A percentile compares a stretch with the other conserved stretches of the same genome.
Conservation (phyloP, 1,140 invertebrate species). For the Drosophila obscura region DNA sequence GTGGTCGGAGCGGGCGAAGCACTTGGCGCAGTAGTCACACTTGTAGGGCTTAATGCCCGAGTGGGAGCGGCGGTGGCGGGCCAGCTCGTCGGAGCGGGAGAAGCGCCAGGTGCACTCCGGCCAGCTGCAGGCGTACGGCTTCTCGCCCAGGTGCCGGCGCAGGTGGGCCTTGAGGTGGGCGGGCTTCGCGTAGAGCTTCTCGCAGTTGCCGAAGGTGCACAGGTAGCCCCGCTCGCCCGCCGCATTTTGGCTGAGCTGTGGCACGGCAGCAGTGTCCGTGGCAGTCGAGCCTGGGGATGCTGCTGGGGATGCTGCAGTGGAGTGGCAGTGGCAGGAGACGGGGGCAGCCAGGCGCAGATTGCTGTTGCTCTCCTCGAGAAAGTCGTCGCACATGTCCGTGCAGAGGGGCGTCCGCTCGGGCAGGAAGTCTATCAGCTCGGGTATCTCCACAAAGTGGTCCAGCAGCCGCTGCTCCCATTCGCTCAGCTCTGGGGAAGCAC, state of each 20-base stretch:
- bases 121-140: conserved; percentile 96
- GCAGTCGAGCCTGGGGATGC: background rate
- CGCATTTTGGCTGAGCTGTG: conserved; percentile 50
- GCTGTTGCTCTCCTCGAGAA: conserved; percentile 82
- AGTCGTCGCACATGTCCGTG: conserved; percentile 83
- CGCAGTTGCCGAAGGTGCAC: conserved; percentile 86
- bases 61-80: conserved; percentile 86
- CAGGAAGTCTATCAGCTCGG: conserved; percentile 78
- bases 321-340: background rate
- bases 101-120: conserved; percentile 96
- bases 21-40: conserved; percentile 92
- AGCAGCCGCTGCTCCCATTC: conserved; percentile 77
- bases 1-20: conserved; percentile 95
- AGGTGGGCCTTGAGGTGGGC: conserved; percentile 97
- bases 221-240: conserved; percentile 84
- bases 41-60: conserved; percentile 92
- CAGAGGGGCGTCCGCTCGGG: conserved; percentile 84
- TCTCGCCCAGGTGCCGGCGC: conserved; percentile 96
- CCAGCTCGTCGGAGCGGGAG: conserved; percentile 95
- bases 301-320: background rate
- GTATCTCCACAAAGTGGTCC: conserved; percentile 77
- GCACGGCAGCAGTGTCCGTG: conserved; percentile 27
- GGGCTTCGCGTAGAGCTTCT: conserved; percentile 94
- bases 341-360: conserved; percentile 51
- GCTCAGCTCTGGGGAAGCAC: conserved; percentile 54